Evolutionary conservation across 2,888 invertebrate species (phyloP).

Genomic region (Hartigia nigra): DNA sequence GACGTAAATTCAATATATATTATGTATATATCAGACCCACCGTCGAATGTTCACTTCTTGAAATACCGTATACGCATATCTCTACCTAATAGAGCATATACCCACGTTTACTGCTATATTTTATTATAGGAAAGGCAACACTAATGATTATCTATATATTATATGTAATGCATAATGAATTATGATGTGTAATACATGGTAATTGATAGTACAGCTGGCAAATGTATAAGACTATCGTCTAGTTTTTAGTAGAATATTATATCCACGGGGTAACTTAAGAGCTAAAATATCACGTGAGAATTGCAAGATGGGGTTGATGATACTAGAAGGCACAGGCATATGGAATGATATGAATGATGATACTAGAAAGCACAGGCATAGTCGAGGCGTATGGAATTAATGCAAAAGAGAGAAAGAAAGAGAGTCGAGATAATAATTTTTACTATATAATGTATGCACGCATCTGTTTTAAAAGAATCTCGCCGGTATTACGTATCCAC

Average conservation of each 20-base stretch:
- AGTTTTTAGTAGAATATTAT: slow-evolving; percentile 28
- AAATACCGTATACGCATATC: not conserved
- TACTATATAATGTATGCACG: not conserved
- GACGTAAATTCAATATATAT: not conserved
- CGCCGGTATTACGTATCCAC: not conserved
- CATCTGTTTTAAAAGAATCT: not conserved
- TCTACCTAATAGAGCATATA: not conserved
- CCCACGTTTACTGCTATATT: slow-evolving; percentile 22
- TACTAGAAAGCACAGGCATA: not conserved
- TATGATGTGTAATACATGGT: slow-evolving; percentile 43
- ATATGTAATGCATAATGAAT: slow-evolving; percentile 39
- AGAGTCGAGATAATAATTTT: not conserved
- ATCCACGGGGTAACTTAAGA: slow-evolving; percentile 31
- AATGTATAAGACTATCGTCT: slow-evolving; percentile 39
- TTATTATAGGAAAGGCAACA: slow-evolving; percentile 36
- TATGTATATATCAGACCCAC: not conserved
- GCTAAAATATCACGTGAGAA: not conserved
- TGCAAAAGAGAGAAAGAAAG: not conserved
- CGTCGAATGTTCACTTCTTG: not conserved
- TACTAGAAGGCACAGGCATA: not conserved
- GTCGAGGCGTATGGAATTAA: not conserved
- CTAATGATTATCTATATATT: slow-evolving; percentile 41
- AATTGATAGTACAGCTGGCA: slow-evolving; percentile 40
- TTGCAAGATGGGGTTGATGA: not conserved
- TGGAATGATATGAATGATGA: slow-evolving; percentile 1